Conservation (phyloP, 2,113 vertebrate genomes). For the Caretta caretta region DNA sequence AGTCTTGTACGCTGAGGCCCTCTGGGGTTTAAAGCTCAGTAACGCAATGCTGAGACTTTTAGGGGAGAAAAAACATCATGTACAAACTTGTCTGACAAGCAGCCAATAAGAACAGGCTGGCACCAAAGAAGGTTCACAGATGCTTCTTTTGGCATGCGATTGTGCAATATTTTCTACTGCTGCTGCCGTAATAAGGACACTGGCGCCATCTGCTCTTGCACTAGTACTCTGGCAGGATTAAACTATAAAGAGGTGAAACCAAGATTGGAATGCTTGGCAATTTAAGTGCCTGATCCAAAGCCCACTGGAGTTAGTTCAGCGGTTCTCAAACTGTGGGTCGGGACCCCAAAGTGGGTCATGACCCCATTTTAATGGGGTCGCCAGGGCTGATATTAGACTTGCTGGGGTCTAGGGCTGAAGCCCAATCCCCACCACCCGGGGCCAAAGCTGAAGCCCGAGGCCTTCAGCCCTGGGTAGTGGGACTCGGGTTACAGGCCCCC, state of each 20-base stretch:
- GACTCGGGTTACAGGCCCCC: too few relatives aligned
- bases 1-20: not conserved
- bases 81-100: not conserved
- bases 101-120: not conserved
- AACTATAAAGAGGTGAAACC: accelerated
- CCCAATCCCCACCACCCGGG: too few relatives aligned
- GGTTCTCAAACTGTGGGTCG: too few relatives aligned
- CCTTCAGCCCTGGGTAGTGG: too few relatives aligned
- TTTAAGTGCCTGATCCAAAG: too few relatives aligned
- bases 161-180: not conserved
- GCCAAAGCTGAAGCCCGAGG: too few relatives aligned
- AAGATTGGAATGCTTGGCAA: too few relatives aligned
- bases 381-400: too few relatives aligned
- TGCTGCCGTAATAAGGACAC: not conserved
- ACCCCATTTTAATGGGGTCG: too few relatives aligned
- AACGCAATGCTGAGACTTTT: not conserved
- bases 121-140: not conserved
- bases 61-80: not conserved
- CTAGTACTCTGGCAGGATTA: not conserved
- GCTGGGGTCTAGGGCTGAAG: too few relatives aligned
- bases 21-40: not conserved
- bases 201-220: constrained; percentile 39
- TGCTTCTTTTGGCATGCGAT: accelerated
- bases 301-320: too few relatives aligned
- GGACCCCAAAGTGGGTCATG: too few relatives aligned